These are phyloP conservation scores for Folsomia manolachei DNA, from an alignment of 2,888 invertebrate species.

Conservation along the genomic window DNA sequence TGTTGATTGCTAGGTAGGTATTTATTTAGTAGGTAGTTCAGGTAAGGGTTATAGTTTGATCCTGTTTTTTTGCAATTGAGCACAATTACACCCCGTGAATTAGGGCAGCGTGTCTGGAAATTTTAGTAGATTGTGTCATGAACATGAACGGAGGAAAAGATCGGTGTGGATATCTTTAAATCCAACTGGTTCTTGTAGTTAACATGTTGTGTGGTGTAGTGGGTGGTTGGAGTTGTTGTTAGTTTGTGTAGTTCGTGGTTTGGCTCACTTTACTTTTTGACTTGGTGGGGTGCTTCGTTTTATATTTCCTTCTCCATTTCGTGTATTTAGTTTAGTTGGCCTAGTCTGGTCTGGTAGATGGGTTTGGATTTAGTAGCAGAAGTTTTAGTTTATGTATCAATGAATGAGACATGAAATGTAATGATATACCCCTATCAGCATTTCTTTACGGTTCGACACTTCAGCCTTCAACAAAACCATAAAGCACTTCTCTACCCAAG, in stretches of 20 bases:
- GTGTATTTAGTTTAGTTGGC: not conserved
- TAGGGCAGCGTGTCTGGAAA: slow-evolving; percentile 7
- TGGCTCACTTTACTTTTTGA: not conserved
- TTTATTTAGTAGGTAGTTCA: not conserved
- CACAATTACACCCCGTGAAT: not conserved
- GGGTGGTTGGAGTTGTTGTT: no score
- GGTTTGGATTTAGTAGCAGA: no score
- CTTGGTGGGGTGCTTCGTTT: not conserved
- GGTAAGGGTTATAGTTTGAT: not conserved
- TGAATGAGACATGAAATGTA: slow-evolving; percentile 4
- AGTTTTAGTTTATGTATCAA: slow-evolving; percentile 4
- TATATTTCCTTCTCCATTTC: not conserved
- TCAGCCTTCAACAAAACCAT: slow-evolving; percentile 3
- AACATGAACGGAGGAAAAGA: not conserved
- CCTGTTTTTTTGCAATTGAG: not conserved
- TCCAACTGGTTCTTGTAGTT: not conserved
- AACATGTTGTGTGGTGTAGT: not conserved
- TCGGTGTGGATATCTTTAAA: not conserved
- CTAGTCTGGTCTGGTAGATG: no score
- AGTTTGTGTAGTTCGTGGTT: not conserved
- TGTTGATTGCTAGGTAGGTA: no score
- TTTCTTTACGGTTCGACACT: slow-evolving; percentile 5
- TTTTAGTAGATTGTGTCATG: not conserved
- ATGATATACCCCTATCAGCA: not conserved
- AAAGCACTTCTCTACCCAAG: not conserved